Percentiles rank a stretch among this genome's conserved stretches.
These are phyloP conservation scores for Hiodon tergisus DNA, from an alignment of 2,113 vertebrate species.

Conservation along the genomic window DNA sequence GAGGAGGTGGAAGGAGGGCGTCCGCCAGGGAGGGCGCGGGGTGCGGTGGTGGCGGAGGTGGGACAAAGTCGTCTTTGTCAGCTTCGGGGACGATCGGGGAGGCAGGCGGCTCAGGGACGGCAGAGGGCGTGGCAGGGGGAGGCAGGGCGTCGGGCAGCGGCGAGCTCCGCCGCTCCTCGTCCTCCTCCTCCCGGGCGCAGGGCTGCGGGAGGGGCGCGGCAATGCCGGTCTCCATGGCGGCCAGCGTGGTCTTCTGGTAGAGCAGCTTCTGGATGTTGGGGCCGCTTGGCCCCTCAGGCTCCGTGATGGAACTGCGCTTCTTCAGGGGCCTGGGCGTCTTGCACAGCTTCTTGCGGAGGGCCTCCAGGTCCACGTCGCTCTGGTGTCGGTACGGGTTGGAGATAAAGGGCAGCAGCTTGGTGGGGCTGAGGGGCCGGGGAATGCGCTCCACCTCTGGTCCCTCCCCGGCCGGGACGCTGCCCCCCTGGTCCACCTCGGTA, in stretches of 20 bases:
- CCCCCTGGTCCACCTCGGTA: slow-evolving; percentile 51
- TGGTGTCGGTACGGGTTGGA: slow-evolving; percentile 93
- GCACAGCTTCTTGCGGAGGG: slow-evolving; percentile 84
- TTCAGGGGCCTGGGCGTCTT: slow-evolving; percentile 89
- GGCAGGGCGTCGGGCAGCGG: slow-evolving; percentile 8
- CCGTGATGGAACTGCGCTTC: slow-evolving; percentile 96
- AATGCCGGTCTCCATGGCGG: slow-evolving; percentile 87
- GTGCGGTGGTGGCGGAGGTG: slow-evolving; percentile 52
- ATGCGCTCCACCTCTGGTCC: slow-evolving; percentile 75
- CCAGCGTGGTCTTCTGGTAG: slow-evolving; percentile 92
- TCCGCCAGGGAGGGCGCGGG: slow-evolving; percentile 64
- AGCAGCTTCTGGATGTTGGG: slow-evolving; percentile 96
- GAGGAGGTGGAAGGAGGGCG: slow-evolving; percentile 37
- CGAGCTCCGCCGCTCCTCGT: slow-evolving; percentile 44
- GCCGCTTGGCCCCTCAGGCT: slow-evolving; percentile 88
- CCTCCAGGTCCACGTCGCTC: slow-evolving; percentile 90
- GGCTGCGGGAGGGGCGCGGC: slow-evolving; percentile 59
- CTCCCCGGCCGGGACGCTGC: slow-evolving; percentile 47
- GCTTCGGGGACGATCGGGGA: slow-evolving; percentile 28
- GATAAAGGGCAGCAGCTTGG: slow-evolving; percentile 90
- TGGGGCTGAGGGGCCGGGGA: slow-evolving; percentile 90
- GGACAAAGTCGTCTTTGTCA: slow-evolving; percentile 51
- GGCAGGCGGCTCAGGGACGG: neutral
- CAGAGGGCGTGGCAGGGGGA: slow-evolving; percentile 37
- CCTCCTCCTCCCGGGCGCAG: slow-evolving; percentile 54